A percentile compares a stretch with the other conserved stretches of the same genome.
Evolutionary conservation across 2,113 vertebrate species (phyloP).

Genomic region (Bagarius yarrelli): DNA sequence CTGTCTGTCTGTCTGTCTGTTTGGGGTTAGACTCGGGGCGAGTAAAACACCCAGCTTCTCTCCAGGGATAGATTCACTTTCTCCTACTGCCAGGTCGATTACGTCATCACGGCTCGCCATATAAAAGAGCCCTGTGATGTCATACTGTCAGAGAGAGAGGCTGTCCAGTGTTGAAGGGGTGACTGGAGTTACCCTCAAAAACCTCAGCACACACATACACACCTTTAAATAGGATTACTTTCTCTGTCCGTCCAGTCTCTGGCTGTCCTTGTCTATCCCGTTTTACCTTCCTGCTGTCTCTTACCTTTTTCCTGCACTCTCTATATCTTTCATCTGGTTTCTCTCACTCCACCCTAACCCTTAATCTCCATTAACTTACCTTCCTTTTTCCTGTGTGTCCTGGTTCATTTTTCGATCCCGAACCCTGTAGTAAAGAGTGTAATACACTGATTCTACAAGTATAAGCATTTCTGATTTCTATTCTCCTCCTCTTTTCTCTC

Average conservation of each 20-base stretch:
- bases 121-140: slow-evolving; percentile 57
- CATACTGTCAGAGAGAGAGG: slow-evolving; percentile 51
- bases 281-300: slow-evolving; percentile 42
- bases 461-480: slow-evolving; percentile 33
- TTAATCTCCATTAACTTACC: slow-evolving; percentile 43
- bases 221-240: slow-evolving; percentile 58
- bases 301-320: slow-evolving; percentile 35
- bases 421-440: slow-evolving; percentile 24
- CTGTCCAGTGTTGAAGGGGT: slow-evolving; percentile 51
- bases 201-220: slow-evolving; percentile 51
- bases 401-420: slow-evolving; percentile 17
- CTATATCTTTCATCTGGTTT: slow-evolving; percentile 37
- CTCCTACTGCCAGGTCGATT: slow-evolving; percentile 53
- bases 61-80: slow-evolving; percentile 54
- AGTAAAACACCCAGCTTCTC: slow-evolving; percentile 53
- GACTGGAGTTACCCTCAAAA: slow-evolving; percentile 47
- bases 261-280: slow-evolving; percentile 12
- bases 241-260: slow-evolving; percentile 15
- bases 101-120: slow-evolving; percentile 48
- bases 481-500: slow-evolving; percentile 35
- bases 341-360: slow-evolving; percentile 48
- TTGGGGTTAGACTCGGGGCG: slow-evolving; percentile 49
- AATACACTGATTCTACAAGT: slow-evolving; percentile 8
- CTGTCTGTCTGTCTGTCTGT: slow-evolving; percentile 43
- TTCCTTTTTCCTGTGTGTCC: slow-evolving; percentile 34